Evolutionary conservation across 2,797 vertebrate species (phyloP), one percentile per base, ranked within the genome.

Genomic region (Muscicapa comitata): DNA sequence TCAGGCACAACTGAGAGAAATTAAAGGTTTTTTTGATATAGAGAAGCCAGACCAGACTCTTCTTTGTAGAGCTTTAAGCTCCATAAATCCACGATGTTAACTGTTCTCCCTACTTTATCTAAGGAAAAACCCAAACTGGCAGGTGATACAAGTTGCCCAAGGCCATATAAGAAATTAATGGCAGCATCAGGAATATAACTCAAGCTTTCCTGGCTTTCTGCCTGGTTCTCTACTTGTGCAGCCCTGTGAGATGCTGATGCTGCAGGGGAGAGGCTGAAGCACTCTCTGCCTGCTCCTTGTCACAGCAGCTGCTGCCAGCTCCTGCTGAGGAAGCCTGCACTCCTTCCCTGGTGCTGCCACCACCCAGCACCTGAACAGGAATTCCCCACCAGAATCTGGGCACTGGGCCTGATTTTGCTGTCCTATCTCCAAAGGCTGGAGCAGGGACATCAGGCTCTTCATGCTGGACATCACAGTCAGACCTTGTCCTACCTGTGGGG

Each of bases 1-100:
- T 97, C 93, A 97, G 94, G 55, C 92, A 93, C 90, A 96, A 95
- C 93, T 94, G 90, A 97, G 86, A 90, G 74, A 97, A 95, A 95
- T 91, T 86, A 95, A 96, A 95, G 68, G 7, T 1, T 62, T 94
- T 94, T 96, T 93, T 95, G 80, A 95, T 92, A 95, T 59, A 85
- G 58, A 90, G 96, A 93, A 95, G 89, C 91, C 95, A 96, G 91
- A 88, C 70, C 82, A 95, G 89, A 84, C 62, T 94, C 87, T 88
- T 94, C 94, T 96, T 94, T 96, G 91, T 90, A 92, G 87, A 91
- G 59, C 63, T 88, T 84, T 94, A 94, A 94, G 71, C 66, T 88
- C 82, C 82, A 75, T 94, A 95, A 96, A 97, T 96, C 90, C 48
- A 51, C 0, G 5, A 88, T 70, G 88, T 93, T 96, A 96, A 96